Base-by-base conservation (phyloP, 2,888 invertebrate species). In the Calameuta filiformis region DNA sequence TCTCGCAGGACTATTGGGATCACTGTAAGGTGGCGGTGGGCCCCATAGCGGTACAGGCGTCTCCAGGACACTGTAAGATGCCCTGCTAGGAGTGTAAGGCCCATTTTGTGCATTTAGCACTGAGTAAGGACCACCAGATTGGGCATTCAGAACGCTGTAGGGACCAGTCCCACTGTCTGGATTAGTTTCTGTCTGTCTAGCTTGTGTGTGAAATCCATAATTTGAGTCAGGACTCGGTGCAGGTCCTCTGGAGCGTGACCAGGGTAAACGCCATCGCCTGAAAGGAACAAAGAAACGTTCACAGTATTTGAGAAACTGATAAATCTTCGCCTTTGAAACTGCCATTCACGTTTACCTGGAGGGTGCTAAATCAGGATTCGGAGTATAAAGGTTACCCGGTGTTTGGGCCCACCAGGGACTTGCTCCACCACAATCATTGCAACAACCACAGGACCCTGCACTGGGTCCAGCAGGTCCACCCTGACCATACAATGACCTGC, bases 1-100 rank as follows among this genome's bases (percentile, higher is more conserved):
- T 80, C 94, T 91, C 0, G 94, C 94, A 0, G 95, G 95, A 82
- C 94, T 94, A 84, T 96, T 96, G 68, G 96, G 96, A 76, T 96
- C 96, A 79, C 96, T 96, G 88, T 97, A 97, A 0, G 97, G 97
- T 0, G 97, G 97, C 0, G 97, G 97, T 0, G 97, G 97, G 0
- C 97, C 97, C 97, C 97, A 97, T 31, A 97, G 83, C 1, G 90
- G 90, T 4, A 90, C 89, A 1, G 90, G 88, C 0, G 89, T 82
- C 75, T 91, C 91, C 56, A 91, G 79, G 74, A 91, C 90, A 75
- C 90, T 91, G 82, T 91, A 91, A 1, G 90, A 89, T 1, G 89
- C 89, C 1, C 88, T 85, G 76, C 87, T 89, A 3, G 89, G 83
- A 1, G 86, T 86, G 80, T 90, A 90, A 4, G 90, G 89, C 6